Evolutionary conservation across 2,113 vertebrate genomes (phyloP), one percentile per base, ranked within the genome.

Genomic region (Brachionichthys hirsutus): DNA sequence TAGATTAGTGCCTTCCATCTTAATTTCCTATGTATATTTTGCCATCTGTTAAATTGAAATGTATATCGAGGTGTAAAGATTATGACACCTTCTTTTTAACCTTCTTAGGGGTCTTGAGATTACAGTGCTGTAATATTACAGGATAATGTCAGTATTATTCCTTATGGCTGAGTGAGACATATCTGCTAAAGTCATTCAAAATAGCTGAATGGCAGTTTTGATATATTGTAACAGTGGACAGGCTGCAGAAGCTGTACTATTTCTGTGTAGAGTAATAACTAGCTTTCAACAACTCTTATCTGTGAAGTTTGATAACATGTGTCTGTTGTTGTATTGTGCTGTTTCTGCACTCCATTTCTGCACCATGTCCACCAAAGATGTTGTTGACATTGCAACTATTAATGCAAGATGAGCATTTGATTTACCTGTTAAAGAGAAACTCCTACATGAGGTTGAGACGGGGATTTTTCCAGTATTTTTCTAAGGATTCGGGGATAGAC

Each of bases 401-500:
- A 12, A 48, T 15, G 15, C 3, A 13, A n/a, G 42, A 54, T 19
- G 9, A n/a, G 7, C 19, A 71, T 16, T 15, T 46, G 54, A 38
- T 59, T 14, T 12, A 14, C 17, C 12, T 38, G 35, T 14, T 50
- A 24, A 12, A 47, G 13, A 59, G 30, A 22, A 16, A 22, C n/a
- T 44, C 34, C 12, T 20, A 22, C 22, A 38, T 50, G 19, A 56
- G 47, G 52, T 12, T 30, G 3, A 54, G 49, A 24, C 30, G 46
- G 22, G 71, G 17, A 6, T 5, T 57, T 54, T 61, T 53, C 12
- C 14, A 12, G 17, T 47, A 48, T 66, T 62, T 17, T 56, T 65
- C 57, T 51, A 14, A 35, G 36, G 49, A 52, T 76, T 62, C 45
- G 54, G 43, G 61, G 34, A 62, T 10, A 70, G 67, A 69, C 44